Percentiles rank a stretch among this genome's conserved stretches.
Evolutionary conservation across 2,888 invertebrate species (phyloP).

Genomic region (Dasysyrphus tricinctus): DNA sequence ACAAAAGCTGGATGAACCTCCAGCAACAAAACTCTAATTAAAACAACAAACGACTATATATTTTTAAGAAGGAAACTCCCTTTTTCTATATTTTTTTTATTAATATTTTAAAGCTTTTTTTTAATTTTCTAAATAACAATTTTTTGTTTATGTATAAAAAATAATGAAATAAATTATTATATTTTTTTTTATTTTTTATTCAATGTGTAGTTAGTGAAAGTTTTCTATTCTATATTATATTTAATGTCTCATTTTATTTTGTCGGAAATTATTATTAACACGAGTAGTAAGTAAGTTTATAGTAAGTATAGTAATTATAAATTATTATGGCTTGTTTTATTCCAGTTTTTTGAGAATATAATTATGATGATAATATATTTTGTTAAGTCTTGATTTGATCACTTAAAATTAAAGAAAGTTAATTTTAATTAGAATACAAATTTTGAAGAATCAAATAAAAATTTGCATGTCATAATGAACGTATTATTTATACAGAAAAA

Average conservation of each 20-base stretch:
- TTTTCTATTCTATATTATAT: slow-evolving; percentile 43
- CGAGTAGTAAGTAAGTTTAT: slow-evolving; percentile 58
- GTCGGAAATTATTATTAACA: slow-evolving; percentile 57
- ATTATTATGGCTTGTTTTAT: slow-evolving; percentile 64
- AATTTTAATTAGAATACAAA: slow-evolving; percentile 44
- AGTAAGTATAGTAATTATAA: slow-evolving; percentile 63
- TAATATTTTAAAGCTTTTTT: slow-evolving; percentile 73
- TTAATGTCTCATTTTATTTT: slow-evolving; percentile 31
- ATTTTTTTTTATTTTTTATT: slow-evolving; percentile 51
- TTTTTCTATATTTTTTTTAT: slow-evolving; percentile 58
- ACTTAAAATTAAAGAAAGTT: slow-evolving; percentile 58
- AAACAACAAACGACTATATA: slow-evolving; percentile 12
- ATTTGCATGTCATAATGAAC: background rate
- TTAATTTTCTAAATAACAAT: slow-evolving; percentile 71
- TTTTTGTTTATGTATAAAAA: slow-evolving; percentile 76
- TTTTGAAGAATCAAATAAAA: slow-evolving; percentile 34
- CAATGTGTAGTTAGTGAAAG: slow-evolving; percentile 63
- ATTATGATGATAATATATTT: slow-evolving; percentile 26
- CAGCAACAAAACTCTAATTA: slow-evolving; percentile 44
- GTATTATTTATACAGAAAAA: background rate
- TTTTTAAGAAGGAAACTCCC: slow-evolving; percentile 32
- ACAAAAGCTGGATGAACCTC: slow-evolving; percentile 19
- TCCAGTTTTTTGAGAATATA: slow-evolving; percentile 55
- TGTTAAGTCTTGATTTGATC: slow-evolving; percentile 70
- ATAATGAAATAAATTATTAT: slow-evolving; percentile 76